Evolutionary conservation across 2,888 invertebrate genomes (phyloP).

Genomic region (Sabellastarte sp.): DNA sequence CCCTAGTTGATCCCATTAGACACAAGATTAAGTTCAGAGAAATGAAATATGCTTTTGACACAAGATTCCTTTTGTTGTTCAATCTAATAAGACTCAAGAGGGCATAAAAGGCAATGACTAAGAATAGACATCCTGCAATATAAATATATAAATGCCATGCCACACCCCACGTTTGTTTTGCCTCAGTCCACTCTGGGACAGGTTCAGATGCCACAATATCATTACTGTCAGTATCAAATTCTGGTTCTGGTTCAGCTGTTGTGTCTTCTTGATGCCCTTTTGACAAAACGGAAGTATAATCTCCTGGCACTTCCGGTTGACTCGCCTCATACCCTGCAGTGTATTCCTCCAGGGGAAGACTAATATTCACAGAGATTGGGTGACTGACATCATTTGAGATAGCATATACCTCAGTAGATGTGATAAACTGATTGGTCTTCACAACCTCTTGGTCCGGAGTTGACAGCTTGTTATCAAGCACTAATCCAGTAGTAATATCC

Average conservation of each 20-base stretch:
- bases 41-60: constrained; percentile 84
- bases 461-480: too few relatives aligned
- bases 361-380: too few relatives aligned
- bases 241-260: constrained; percentile 24
- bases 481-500: too few relatives aligned
- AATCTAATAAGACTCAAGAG: constrained; percentile 82
- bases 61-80: constrained; percentile 67
- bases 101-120: constrained; percentile 79
- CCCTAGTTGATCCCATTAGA: constrained; percentile 72
- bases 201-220: constrained; percentile 36
- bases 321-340: too few relatives aligned
- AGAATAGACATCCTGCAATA: constrained; percentile 80
- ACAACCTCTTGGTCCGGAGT: too few relatives aligned
- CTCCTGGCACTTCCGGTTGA: too few relatives aligned
- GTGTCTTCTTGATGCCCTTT: too few relatives aligned
- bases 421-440: too few relatives aligned
- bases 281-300: too few relatives aligned
- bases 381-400: too few relatives aligned
- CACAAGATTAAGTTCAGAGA: constrained; percentile 81
- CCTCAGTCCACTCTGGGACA: constrained; percentile 48
- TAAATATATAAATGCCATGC: constrained; percentile 93
- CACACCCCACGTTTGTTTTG: constrained; percentile 63
- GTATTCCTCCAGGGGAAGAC: too few relatives aligned
- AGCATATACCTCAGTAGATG: too few relatives aligned
- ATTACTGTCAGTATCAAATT: constrained; percentile 18